These are phyloP conservation scores for Spisula subtruncata DNA, from an alignment of 2,888 invertebrate genomes.

Conservation along the genomic window DNA sequence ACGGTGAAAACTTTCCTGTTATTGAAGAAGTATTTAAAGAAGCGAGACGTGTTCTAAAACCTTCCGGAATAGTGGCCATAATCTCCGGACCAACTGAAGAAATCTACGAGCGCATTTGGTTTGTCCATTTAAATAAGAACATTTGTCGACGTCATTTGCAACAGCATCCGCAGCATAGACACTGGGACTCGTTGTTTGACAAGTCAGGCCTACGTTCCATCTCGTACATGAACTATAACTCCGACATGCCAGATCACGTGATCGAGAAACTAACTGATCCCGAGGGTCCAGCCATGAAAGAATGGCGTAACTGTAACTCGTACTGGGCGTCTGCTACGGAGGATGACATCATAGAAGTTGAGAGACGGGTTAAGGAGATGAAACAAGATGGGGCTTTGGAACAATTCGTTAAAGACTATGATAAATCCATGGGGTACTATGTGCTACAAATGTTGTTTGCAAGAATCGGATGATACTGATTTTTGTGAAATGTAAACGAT, in stretches of 20 bases:
- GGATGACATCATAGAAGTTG: constrained; percentile 47
- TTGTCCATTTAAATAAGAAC: constrained; percentile 28
- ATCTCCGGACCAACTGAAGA: constrained; percentile 1
- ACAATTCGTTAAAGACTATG: constrained; percentile 45
- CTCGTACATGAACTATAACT: neutral
- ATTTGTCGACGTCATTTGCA: constrained; percentile 27
- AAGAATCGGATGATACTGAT: neutral
- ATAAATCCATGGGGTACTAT: constrained; percentile 10
- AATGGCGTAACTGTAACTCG: constrained; percentile 51
- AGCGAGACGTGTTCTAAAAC: constrained; percentile 40
- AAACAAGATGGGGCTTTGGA: constrained; percentile 33
- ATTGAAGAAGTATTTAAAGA: constrained; percentile 43
- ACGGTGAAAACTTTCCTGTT: constrained; percentile 47
- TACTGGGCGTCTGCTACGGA: constrained; percentile 51
- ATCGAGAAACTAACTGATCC: constrained; percentile 25
- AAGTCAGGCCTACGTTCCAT: constrained; percentile 3
- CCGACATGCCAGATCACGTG: constrained; percentile 8
- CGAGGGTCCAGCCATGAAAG: constrained; percentile 42
- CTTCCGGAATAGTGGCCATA: constrained; percentile 40
- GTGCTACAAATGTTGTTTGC: constrained; percentile 19
- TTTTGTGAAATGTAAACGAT: no score
- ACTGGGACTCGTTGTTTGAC: constrained; percentile 22
- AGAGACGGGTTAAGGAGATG: constrained; percentile 39
- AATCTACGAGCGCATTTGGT: constrained; percentile 24
- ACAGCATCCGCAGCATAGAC: constrained; percentile 25